Percentiles rank a stretch among this genome's conserved stretches.
phyloP scores from a whole-genome alignment of 2,888 invertebrate genomes.

The Spodoptera littoralis region DNA sequence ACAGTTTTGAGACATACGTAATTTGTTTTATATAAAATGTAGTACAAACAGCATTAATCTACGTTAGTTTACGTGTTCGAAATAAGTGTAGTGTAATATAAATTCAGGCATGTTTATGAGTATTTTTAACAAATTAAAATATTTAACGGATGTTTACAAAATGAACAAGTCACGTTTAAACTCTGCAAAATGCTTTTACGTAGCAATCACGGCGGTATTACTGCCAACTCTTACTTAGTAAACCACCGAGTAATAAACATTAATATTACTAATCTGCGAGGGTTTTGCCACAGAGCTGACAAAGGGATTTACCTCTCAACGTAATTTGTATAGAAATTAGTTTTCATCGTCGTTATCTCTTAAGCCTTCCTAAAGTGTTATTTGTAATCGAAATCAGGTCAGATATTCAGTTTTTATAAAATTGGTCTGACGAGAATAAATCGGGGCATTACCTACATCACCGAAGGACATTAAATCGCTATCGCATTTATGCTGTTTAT shows the following conservation, averaged over 20 bases:
- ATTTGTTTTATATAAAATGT: constrained; percentile 17
- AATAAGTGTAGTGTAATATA: constrained; percentile 14
- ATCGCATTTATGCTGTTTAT: constrained; percentile 1
- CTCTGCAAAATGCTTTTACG: constrained; percentile 32
- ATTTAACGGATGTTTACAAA: constrained; percentile 14
- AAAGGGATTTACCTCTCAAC: constrained; percentile 26
- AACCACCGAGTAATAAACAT: constrained; percentile 48
- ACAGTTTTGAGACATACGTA: constrained; percentile 16
- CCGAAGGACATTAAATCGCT: constrained; percentile 2
- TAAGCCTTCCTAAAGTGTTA: constrained; percentile 21
- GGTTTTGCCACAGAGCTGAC: constrained; percentile 35
- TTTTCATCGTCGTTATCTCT: constrained; percentile 19
- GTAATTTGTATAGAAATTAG: constrained; percentile 26
- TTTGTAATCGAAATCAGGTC: constrained; percentile 8
- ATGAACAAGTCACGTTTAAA: constrained; percentile 39
- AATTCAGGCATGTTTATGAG: constrained; percentile 8
- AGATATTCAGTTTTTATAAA: constrained; percentile 1
- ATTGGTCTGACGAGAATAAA: not conserved
- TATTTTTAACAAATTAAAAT: constrained; percentile 1
- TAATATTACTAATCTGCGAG: constrained; percentile 40
- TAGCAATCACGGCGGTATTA: constrained; percentile 42
- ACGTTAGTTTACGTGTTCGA: constrained; percentile 4
- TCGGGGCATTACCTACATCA: not conserved
- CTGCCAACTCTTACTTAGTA: constrained; percentile 42
- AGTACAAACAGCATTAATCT: constrained; percentile 9